These are phyloP conservation scores for Alexandromys oeconomus DNA, from an alignment of 2,797 vertebrate species.

Conservation along the genomic window DNA sequence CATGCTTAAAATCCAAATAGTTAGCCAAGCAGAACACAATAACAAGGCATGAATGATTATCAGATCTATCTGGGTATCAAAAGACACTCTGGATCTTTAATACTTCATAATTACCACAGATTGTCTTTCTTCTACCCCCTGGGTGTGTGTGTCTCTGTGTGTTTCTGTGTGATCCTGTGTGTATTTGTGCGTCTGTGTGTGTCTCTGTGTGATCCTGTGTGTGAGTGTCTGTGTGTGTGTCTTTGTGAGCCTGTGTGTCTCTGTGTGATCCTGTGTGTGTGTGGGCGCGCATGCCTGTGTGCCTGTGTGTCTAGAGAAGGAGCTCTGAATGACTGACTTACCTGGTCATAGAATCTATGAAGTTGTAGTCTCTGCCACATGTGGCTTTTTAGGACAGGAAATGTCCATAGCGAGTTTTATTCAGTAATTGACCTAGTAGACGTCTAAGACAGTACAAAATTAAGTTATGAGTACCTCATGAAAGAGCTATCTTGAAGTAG, in stretches of 20 bases:
- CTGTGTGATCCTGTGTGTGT: neutral
- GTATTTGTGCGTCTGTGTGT: too few relatives aligned
- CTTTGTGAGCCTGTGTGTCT: too few relatives aligned
- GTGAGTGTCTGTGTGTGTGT: too few relatives aligned
- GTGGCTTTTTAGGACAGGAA: neutral
- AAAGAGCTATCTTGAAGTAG: slow-evolving; percentile 36
- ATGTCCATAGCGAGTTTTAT: neutral
- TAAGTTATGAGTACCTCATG: neutral
- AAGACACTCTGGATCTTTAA: neutral
- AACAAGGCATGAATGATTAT: neutral
- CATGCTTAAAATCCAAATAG: neutral
- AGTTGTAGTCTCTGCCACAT: neutral
- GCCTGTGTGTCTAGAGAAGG: neutral
- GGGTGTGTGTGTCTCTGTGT: too few relatives aligned
- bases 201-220: neutral
- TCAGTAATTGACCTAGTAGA: neutral
- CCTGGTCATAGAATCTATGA: neutral
- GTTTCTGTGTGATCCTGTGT: too few relatives aligned
- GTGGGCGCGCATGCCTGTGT: neutral
- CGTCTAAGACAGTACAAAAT: neutral
- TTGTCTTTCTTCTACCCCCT: neutral
- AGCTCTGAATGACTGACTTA: neutral
- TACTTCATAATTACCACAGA: slow-evolving; percentile 14
- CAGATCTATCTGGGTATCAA: slow-evolving; percentile 17
- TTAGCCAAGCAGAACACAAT: slow-evolving; percentile 18